phyloP scores from a whole-genome alignment of 2,888 invertebrate genomes.

The Linnaemya tessellans region DNA sequence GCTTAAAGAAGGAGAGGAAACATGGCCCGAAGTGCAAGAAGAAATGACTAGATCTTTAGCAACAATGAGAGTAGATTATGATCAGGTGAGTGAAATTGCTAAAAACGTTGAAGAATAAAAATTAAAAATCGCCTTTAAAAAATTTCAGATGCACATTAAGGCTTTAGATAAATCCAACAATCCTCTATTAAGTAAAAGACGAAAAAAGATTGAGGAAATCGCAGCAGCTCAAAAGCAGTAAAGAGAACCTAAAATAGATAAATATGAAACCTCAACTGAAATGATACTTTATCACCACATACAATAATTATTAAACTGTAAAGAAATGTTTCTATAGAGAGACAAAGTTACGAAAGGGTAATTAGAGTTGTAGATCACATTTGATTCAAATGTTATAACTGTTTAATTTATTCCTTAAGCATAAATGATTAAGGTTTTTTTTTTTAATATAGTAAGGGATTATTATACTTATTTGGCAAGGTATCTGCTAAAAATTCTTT shows the following conservation, averaged over 20 bases:
- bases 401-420: too few species aligned
- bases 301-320: not conserved
- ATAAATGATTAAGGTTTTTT: too few species aligned
- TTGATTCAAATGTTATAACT: too few species aligned
- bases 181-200: conserved; percentile 93
- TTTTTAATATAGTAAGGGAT: too few species aligned
- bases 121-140: conserved; percentile 28
- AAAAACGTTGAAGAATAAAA: not conserved
- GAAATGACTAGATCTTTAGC: conserved; percentile 99
- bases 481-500: too few species aligned
- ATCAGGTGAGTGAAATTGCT: conserved; percentile 86
- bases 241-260: conserved; percentile 25
- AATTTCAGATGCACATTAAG: conserved; percentile 92
- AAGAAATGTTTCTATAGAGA: not conserved
- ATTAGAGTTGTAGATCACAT: too few species aligned
- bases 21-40: conserved; percentile 99
- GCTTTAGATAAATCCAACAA: conserved; percentile 96
- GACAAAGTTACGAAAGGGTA: too few species aligned
- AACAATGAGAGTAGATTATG: conserved; percentile 99
- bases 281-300: not conserved
- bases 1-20: conserved; percentile 94
- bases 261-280: conserved; percentile 30
- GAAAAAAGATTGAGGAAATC: conserved; percentile 84
- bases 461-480: too few species aligned
- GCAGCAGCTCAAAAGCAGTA: conserved; percentile 73